Evolutionary conservation across 2,113 vertebrate species (phyloP).

Genomic region (Oriolus oriolus): DNA sequence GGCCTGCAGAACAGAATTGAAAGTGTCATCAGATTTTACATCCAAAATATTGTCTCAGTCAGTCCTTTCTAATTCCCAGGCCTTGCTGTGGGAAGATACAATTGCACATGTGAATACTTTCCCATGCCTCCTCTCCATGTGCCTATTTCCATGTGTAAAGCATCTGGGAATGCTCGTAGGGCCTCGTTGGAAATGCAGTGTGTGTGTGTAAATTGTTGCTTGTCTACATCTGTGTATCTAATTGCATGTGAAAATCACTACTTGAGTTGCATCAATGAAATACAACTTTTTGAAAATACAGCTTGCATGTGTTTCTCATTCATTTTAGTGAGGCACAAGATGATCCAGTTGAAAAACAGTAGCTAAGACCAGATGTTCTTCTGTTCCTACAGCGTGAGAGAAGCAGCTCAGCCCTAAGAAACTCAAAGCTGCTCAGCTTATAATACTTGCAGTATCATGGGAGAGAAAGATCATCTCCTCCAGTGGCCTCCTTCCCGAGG

Average conservation of each 20-base stretch:
- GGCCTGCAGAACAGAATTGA: conserved; percentile 33
- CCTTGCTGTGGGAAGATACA: conserved; percentile 61
- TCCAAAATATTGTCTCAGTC: conserved; percentile 41
- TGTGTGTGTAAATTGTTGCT: conserved; percentile 60
- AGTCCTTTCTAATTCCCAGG: conserved; percentile 63
- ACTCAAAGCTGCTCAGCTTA: neutral
- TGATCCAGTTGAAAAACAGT: conserved; percentile 69
- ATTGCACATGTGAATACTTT: conserved; percentile 63
- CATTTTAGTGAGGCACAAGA: conserved; percentile 55
- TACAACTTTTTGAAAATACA: conserved; percentile 52
- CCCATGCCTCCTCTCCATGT: conserved; percentile 54
- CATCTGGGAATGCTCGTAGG: conserved; percentile 42
- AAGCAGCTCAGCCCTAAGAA: conserved; percentile 32
- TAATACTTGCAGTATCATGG: neutral
- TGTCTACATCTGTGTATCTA: conserved; percentile 65
- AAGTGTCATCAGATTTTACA: conserved; percentile 66
- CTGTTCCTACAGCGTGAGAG: conserved; percentile 55
- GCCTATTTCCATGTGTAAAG: conserved; percentile 38
- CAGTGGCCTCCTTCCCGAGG: neutral
- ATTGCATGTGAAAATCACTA: conserved; percentile 68
- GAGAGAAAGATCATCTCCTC: neutral
- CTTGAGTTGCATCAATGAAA: conserved; percentile 53
- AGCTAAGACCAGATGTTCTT: conserved; percentile 70
- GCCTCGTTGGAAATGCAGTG: conserved; percentile 42
- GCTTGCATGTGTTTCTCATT: conserved; percentile 69